These are phyloP conservation scores for Megalops atlanticus DNA, from an alignment of 2,113 vertebrate species.

Conservation along the genomic window DNA sequence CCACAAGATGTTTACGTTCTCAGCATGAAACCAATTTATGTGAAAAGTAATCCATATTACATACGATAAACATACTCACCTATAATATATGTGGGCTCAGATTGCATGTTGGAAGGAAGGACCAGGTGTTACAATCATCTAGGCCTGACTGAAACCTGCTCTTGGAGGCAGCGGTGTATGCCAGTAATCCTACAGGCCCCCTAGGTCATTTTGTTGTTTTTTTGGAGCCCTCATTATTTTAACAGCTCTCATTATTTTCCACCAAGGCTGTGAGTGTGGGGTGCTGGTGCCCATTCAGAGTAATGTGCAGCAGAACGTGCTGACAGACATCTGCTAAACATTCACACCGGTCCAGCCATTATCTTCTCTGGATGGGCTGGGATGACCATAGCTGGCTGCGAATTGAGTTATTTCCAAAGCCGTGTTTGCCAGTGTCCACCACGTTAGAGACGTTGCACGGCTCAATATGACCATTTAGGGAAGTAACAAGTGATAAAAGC, in stretches of 20 bases:
- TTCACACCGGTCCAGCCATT: neutral
- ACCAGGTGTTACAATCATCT: neutral
- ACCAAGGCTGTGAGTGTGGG: neutral
- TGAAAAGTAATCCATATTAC: neutral
- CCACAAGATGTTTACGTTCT: no score
- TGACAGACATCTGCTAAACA: neutral
- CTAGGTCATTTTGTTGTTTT: neutral
- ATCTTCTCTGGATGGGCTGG: neutral
- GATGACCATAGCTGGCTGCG: slow-evolving; percentile 9
- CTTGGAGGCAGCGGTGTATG: neutral
- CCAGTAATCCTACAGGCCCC: neutral
- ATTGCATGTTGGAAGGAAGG: neutral
- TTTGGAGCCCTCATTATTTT: neutral
- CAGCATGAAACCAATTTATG: no score
- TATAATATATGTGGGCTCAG: neutral
- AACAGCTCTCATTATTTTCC: slow-evolving; percentile 16
- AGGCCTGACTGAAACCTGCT: neutral
- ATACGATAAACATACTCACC: neutral
- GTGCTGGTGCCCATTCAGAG: neutral
- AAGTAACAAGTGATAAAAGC: neutral
- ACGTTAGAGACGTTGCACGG: neutral
- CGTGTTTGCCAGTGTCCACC: neutral
- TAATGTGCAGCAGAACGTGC: neutral
- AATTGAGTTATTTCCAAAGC: slow-evolving; percentile 23
- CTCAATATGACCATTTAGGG: neutral